Percentiles rank a stretch among this genome's conserved stretches.
phyloP scores from a whole-genome alignment of 2,113 vertebrate genomes.

The Picathartes gymnocephalus region DNA sequence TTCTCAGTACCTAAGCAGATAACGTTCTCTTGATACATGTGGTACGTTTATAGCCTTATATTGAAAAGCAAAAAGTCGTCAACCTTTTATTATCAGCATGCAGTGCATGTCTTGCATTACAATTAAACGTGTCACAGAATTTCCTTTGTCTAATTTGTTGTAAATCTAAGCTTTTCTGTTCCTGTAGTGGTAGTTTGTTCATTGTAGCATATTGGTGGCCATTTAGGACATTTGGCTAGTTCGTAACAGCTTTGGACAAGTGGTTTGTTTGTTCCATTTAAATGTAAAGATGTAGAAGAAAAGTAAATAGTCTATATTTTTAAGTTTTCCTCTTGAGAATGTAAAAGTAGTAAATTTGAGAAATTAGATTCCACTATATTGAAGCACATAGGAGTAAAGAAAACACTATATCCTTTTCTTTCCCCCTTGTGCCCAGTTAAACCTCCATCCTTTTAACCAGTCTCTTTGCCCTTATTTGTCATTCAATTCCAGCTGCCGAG shows the following conservation, averaged over 20 bases:
- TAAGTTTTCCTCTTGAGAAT: constrained; percentile 79
- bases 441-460: constrained; percentile 84
- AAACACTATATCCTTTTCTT: constrained; percentile 71
- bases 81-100: neutral
- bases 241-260: constrained; percentile 78
- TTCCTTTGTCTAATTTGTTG: neutral
- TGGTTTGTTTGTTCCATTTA: constrained; percentile 76
- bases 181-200: constrained; percentile 17
- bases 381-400: constrained; percentile 78
- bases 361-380: constrained; percentile 84
- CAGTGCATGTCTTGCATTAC: neutral
- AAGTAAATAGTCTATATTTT: constrained; percentile 86
- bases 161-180: constrained; percentile 2
- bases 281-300: constrained; percentile 82
- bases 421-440: constrained; percentile 78
- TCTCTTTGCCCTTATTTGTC: constrained; percentile 95
- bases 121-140: neutral
- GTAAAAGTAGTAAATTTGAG: constrained; percentile 76
- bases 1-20: neutral
- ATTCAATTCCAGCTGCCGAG: constrained; percentile 95
- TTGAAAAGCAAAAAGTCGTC: neutral
- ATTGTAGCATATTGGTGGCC: constrained; percentile 43
- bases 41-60: neutral
- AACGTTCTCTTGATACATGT: neutral
- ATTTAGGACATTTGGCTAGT: constrained; percentile 53